Evolutionary conservation across 2,113 vertebrate species (phyloP), one percentile per base, ranked within the genome.

Genomic region (Casuarius casuarius): DNA sequence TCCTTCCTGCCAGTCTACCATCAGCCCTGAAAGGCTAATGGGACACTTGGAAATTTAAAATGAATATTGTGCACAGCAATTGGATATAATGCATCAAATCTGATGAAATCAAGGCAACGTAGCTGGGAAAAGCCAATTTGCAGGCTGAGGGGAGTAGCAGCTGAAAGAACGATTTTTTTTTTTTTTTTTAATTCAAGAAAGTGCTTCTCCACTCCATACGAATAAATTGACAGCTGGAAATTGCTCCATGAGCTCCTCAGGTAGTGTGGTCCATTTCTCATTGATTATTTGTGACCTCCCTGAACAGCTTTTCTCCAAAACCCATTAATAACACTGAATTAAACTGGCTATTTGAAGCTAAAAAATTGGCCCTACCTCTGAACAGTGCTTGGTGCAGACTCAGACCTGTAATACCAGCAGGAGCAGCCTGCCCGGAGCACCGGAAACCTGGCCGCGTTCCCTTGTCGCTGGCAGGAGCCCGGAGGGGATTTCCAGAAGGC

Each of bases 1-100:
- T 97, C 66, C 94, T 95, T 65, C 97, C 96, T n/a, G 98, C 97
- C 95, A 97, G 96, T 84, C 98, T 98, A 21, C 75, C 89, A 65
- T 98, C 98, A 93, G 97, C 97, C 89, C 96, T 98, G 90, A 98
- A 89, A 95, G 96, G 97, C 97, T 98, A 87, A 90, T 67, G 4
- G 56, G 82, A 75, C 63, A 72, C 52, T 38, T n/a, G 70, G 5
- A 77, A 59, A 73, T 58, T 76, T 68, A 25, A 90, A 92, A 73
- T 72, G 38, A 75, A 28, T 58, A 75, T 4, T 73, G 42, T 44
- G 11, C n/a, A 88, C 42, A 71, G 10, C 8, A 85, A 26, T 15
- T 61, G n/a, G 33, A 67, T 59, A 76, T 9, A 74, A 18, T 35
- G 17, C 16, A 89, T 65, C 31, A 89, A 74, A 86, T 72, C 8